These are phyloP conservation scores for Tapirus indicus DNA, from an alignment of 2,797 vertebrate species.

Conservation along the genomic window DNA sequence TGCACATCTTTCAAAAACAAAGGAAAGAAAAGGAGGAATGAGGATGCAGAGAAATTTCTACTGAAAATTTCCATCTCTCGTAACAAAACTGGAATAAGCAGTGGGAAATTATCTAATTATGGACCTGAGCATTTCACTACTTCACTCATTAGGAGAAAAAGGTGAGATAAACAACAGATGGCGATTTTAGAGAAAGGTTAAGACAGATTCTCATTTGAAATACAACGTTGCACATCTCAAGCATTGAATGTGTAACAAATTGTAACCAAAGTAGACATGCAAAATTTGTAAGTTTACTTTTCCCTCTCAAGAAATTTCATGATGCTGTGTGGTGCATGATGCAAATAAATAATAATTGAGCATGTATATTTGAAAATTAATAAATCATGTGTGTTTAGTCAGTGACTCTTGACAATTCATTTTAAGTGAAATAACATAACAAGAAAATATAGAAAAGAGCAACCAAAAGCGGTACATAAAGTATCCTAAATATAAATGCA, in stretches of 20 bases:
- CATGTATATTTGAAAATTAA: neutral
- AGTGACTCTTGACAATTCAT: too few relatives aligned
- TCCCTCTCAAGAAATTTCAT: neutral
- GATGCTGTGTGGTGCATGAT: neutral
- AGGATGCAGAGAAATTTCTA: neutral
- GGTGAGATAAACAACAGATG: neutral
- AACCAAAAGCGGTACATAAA: neutral
- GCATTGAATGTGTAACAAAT: neutral
- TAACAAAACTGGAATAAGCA: neutral
- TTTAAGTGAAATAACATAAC: neutral
- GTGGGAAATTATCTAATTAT: neutral
- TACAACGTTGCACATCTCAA: neutral
- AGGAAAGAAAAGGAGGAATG: neutral
- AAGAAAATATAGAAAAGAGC: neutral
- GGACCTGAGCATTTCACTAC: neutral
- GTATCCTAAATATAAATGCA: neutral
- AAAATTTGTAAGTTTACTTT: neutral
- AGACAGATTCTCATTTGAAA: neutral
- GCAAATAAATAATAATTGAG: neutral
- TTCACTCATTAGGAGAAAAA: neutral
- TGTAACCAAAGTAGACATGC: neutral
- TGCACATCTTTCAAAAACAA: neutral
- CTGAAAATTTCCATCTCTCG: neutral
- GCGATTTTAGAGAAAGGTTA: neutral
- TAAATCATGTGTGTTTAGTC: neutral